phyloP scores from a whole-genome alignment of 1,140 invertebrate genomes.

The Cydia pomonella region DNA sequence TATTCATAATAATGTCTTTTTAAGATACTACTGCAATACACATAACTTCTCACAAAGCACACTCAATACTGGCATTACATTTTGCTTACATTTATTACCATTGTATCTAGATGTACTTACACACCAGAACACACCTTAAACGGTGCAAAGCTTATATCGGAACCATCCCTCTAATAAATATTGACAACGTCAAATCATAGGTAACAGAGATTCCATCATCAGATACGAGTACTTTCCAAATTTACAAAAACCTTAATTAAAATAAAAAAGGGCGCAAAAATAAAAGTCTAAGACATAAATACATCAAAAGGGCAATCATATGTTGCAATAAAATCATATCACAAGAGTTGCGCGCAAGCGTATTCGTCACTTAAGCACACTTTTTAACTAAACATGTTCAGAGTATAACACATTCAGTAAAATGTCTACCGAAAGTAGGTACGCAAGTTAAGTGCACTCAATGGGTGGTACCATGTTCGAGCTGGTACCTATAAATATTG shows the following conservation, averaged over 20 bases:
- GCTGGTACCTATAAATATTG: background rate
- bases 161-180: constrained; percentile 29
- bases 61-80: constrained; percentile 31
- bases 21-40: constrained; percentile 21
- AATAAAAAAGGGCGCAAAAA: constrained; percentile 15
- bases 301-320: constrained; percentile 33
- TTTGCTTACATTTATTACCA: constrained; percentile 35
- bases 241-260: constrained; percentile 30
- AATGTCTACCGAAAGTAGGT: background rate
- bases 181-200: constrained; percentile 21
- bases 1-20: background rate
- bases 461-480: background rate
- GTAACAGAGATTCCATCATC: constrained; percentile 32
- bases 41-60: constrained; percentile 9
- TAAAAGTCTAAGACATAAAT: constrained; percentile 28
- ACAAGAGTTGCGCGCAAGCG: constrained; percentile 26
- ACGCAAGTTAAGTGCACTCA: background rate
- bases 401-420: background rate
- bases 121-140: constrained; percentile 30
- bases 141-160: constrained; percentile 26
- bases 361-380: constrained; percentile 31
- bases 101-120: constrained; percentile 32
- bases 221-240: constrained; percentile 34
- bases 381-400: constrained; percentile 12
- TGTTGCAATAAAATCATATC: constrained; percentile 19